Conservation (phyloP, 2,888 invertebrate genomes). For the Aphidoletes aphidimyza region DNA sequence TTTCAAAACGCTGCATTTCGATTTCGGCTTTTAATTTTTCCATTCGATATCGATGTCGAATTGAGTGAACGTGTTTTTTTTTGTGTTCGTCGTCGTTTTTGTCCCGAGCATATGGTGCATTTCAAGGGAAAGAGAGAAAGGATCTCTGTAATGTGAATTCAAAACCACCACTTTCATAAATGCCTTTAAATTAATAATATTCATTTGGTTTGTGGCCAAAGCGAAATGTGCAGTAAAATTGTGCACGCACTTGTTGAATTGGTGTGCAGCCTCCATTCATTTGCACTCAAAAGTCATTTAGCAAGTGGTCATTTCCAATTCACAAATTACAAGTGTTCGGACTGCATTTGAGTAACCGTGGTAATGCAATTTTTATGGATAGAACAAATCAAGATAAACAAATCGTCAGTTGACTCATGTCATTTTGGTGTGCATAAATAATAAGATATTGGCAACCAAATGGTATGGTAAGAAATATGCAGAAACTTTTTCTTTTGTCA, state of each 20-base stretch:
- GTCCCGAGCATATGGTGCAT: too few relatives aligned
- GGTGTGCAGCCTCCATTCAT: not conserved
- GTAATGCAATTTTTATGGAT: not conserved
- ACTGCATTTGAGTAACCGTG: not conserved
- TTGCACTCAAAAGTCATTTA: constrained; percentile 39
- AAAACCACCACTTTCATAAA: constrained; percentile 33
- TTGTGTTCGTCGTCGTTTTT: too few relatives aligned
- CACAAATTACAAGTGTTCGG: not conserved
- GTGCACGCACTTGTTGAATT: not conserved
- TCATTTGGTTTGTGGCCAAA: not conserved
- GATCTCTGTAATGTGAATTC: not conserved
- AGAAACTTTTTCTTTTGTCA: not conserved
- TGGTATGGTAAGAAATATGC: not conserved
- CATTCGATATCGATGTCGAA: not conserved
- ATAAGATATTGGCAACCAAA: not conserved
- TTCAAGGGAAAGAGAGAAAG: not conserved
- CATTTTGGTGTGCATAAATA: not conserved
- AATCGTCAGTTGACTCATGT: not conserved
- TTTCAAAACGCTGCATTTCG: not conserved
- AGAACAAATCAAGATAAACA: not conserved
- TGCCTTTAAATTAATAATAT: constrained; percentile 41
- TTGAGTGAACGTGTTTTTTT: not conserved
- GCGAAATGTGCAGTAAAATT: not conserved
- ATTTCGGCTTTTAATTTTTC: not conserved
- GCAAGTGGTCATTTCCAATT: constrained; percentile 21